phyloP scores from a whole-genome alignment of 2,797 vertebrate genomes.

The Trematomus bernacchii region DNA sequence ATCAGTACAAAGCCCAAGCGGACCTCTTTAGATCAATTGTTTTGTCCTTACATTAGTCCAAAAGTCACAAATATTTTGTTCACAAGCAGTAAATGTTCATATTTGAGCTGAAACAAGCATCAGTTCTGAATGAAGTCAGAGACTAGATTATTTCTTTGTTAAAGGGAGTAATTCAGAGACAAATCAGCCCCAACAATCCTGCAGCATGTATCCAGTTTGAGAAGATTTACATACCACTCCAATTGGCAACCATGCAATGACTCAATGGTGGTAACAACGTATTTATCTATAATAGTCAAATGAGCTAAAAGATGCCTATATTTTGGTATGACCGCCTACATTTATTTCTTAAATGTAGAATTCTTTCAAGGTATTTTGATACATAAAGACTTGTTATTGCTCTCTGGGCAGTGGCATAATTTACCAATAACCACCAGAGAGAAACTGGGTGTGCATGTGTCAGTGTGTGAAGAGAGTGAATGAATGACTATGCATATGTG shows the following conservation, averaged over 20 bases:
- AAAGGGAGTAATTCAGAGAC: no score
- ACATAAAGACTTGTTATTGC: not conserved
- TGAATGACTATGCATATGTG: not conserved
- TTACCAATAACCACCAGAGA: constrained; percentile 19
- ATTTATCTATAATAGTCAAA: not conserved
- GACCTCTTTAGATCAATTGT: not conserved
- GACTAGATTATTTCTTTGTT: no score
- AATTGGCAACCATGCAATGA: not conserved
- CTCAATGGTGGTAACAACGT: not conserved
- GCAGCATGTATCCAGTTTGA: no score
- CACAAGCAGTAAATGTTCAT: not conserved
- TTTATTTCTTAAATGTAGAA: not conserved
- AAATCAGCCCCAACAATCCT: no score
- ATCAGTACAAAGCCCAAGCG: not conserved
- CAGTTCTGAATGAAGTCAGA: no score
- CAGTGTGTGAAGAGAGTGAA: not conserved
- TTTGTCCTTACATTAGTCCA: not conserved
- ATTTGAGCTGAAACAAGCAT: no score
- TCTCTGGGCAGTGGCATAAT: constrained; percentile 4
- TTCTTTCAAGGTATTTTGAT: not conserved
- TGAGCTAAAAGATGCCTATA: not conserved
- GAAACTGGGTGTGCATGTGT: constrained; percentile 9
- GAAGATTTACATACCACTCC: not conserved
- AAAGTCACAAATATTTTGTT: not conserved
- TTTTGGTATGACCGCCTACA: not conserved